phyloP scores from a whole-genome alignment of 2,797 vertebrate genomes.

The Corythornis leucogaster region DNA sequence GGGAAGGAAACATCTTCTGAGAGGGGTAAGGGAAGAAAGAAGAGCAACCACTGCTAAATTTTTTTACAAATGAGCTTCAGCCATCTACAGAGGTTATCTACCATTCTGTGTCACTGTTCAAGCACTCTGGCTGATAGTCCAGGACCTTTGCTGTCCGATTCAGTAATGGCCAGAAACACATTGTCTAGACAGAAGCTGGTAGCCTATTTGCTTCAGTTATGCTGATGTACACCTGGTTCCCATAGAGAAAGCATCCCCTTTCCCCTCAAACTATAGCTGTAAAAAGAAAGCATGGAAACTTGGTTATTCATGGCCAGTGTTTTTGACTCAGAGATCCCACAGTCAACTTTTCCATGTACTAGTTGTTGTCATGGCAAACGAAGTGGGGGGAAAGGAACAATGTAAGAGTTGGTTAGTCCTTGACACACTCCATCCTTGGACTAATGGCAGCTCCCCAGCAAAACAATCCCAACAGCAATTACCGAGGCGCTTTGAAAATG shows the following conservation, averaged over 20 bases:
- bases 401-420: slow-evolving; percentile 1
- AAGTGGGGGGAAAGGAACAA: not conserved
- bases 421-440: slow-evolving; percentile 37
- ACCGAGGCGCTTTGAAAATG: not conserved
- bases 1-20: not conserved
- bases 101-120: not conserved
- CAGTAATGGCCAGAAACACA: not conserved
- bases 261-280: not conserved
- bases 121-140: not conserved
- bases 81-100: not conserved
- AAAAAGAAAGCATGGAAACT: not conserved
- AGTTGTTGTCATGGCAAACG: slow-evolving; percentile 25
- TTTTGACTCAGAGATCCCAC: not conserved
- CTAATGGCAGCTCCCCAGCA: slow-evolving; percentile 33
- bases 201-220: not conserved
- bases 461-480: slow-evolving; percentile 49
- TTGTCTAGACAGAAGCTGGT: not conserved
- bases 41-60: not conserved
- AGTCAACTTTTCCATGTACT: not conserved
- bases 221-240: rapidly evolving
- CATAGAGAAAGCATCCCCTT: not conserved
- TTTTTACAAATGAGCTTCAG: not conserved
- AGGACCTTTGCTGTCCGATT: not conserved
- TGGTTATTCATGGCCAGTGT: not conserved
- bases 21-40: not conserved